A percentile compares a stretch with the other conserved stretches of the same genome.
Evolutionary conservation across 2,113 vertebrate species (phyloP).

Genomic region (Antechinus flavipes): DNA sequence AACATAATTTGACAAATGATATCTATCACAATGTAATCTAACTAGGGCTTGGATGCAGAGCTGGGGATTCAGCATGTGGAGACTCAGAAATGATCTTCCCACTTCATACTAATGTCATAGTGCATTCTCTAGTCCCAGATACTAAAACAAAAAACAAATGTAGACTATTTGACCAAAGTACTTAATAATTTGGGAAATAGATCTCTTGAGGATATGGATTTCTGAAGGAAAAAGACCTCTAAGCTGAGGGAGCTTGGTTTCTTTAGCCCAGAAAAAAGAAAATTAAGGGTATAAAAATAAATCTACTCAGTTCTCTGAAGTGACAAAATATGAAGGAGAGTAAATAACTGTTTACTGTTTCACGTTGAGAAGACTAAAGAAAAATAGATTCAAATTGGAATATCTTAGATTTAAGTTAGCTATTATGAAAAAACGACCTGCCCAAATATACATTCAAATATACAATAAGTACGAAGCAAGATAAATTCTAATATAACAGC

Average conservation of each 20-base stretch:
- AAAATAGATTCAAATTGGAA: not conserved
- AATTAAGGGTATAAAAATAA: not conserved
- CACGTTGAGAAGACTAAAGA: not conserved
- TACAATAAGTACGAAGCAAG: not conserved
- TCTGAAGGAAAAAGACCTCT: too few relatives aligned
- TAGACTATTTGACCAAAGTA: not conserved
- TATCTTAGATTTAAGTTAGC: not conserved
- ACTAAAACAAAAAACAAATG: not conserved
- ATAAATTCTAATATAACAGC: slow-evolving; percentile 12
- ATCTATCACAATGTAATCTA: not conserved
- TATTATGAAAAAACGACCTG: not conserved
- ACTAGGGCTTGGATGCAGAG: not conserved
- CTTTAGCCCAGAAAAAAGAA: not conserved
- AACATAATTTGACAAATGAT: slow-evolving; percentile 20
- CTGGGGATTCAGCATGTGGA: not conserved
- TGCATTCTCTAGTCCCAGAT: not conserved
- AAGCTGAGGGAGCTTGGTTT: not conserved
- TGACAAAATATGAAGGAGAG: not conserved
- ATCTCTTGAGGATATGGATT: not conserved
- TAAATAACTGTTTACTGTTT: slow-evolving; percentile 28
- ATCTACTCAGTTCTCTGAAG: not conserved
- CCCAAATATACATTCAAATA: not conserved
- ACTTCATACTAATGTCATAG: not conserved
- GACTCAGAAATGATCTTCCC: not conserved
- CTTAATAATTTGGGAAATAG: not conserved